Conservation (phyloP, 2,797 vertebrate species). For the Thamnophis elegans region DNA sequence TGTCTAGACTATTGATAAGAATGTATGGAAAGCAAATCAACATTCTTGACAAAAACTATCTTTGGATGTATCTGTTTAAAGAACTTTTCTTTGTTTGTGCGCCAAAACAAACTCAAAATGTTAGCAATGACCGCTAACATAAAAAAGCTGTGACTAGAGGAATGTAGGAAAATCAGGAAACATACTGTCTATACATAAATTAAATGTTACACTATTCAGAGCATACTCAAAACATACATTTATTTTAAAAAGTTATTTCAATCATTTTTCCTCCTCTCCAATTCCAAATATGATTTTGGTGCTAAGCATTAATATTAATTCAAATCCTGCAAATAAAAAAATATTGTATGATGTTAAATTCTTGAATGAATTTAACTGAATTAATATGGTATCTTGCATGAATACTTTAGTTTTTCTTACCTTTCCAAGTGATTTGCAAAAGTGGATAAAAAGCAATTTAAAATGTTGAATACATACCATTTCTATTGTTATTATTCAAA, state of each 20-base stretch:
- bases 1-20: constrained; percentile 44
- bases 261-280: background rate
- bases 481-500: background rate
- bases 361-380: background rate
- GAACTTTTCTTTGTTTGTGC: constrained; percentile 27
- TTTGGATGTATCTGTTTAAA: background rate
- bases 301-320: background rate
- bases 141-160: background rate
- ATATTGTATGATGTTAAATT: background rate
- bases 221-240: background rate
- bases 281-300: background rate
- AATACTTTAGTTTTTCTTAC: background rate
- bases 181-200: background rate
- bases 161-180: background rate
- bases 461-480: background rate
- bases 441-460: background rate
- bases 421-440: background rate
- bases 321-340: background rate
- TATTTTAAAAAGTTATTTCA: background rate
- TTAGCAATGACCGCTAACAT: constrained; percentile 1
- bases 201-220: background rate
- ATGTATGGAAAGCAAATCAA: constrained; percentile 42
- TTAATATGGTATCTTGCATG: background rate
- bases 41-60: constrained; percentile 26
- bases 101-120: constrained; percentile 36